Percentiles rank a stretch among this genome's conserved stretches.
Evolutionary conservation across 2,888 invertebrate genomes (phyloP).

Genomic region (Nephrocerus scutellatus): DNA sequence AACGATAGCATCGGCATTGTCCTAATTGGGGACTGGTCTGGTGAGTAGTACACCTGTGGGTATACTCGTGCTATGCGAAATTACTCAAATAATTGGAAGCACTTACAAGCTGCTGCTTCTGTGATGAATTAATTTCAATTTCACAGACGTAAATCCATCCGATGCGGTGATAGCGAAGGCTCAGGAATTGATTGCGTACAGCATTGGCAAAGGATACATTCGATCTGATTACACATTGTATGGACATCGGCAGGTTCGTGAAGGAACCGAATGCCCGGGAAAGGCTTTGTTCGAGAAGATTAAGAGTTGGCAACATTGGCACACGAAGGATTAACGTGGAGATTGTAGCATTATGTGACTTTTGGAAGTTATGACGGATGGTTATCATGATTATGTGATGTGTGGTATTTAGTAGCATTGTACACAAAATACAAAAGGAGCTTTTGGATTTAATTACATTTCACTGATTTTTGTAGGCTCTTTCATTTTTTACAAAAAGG

Average conservation of each 20-base stretch:
- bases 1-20: slow-evolving; percentile 38
- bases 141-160: slow-evolving; percentile 29
- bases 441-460: no score
- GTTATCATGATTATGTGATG: no score
- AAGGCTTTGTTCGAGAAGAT: slow-evolving; percentile 53
- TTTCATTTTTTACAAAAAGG: no score
- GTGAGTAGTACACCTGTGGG: no score
- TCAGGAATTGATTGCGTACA: slow-evolving; percentile 53
- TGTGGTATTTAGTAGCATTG: no score
- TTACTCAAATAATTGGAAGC: no score
- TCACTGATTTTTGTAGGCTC: no score
- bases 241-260: slow-evolving; percentile 54
- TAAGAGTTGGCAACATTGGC: slow-evolving; percentile 53
- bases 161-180: slow-evolving; percentile 39
- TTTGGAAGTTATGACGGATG: slow-evolving; percentile 4
- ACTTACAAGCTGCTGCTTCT: no score
- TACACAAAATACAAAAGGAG: no score
- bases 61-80: no score
- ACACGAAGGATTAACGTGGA: no score
- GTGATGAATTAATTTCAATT: no score
- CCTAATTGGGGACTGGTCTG: slow-evolving; percentile 31
- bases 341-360: slow-evolving; percentile 2
- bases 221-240: slow-evolving; percentile 53
- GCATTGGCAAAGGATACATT: slow-evolving; percentile 53
- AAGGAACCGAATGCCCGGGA: slow-evolving; percentile 63